These are phyloP conservation scores for Hydriomena furcata DNA, from an alignment of 2,888 invertebrate species.

Conservation along the genomic window DNA sequence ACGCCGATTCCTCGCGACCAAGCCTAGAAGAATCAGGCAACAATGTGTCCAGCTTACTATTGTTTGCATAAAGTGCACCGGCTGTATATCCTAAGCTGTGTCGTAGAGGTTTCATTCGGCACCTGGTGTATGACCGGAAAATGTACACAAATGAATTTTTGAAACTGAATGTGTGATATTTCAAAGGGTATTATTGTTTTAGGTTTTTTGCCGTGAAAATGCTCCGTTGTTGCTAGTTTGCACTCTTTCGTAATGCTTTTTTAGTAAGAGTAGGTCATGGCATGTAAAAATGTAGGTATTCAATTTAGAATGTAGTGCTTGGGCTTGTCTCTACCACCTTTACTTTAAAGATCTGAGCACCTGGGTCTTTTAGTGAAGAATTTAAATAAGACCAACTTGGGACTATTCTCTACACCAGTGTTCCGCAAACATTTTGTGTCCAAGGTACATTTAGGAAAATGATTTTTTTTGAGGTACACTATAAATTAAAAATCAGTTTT, in stretches of 20 bases:
- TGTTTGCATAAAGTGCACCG: constrained; percentile 1
- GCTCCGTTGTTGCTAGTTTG: constrained; percentile 15
- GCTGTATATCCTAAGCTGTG: neutral
- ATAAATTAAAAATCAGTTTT: no score
- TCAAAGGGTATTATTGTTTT: constrained; percentile 25
- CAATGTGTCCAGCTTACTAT: neutral
- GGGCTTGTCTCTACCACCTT: no score
- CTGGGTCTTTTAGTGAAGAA: no score
- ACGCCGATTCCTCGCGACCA: no score
- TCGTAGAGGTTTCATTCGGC: constrained; percentile 27
- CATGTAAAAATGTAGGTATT: neutral
- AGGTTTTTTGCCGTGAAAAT: constrained; percentile 2
- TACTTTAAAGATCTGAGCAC: no score
- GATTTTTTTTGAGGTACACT: no score
- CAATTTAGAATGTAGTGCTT: no score
- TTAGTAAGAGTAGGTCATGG: neutral
- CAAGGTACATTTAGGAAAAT: no score
- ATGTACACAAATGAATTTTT: constrained; percentile 34
- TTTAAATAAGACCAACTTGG: no score
- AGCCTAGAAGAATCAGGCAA: no score
- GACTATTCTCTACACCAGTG: no score
- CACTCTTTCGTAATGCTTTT: constrained; percentile 3
- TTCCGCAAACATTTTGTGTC: no score
- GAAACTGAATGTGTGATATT: constrained; percentile 31
- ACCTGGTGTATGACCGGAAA: constrained; percentile 30